Conservation (phyloP, 2,113 vertebrate genomes). For the Pleuronectes platessa region DNA sequence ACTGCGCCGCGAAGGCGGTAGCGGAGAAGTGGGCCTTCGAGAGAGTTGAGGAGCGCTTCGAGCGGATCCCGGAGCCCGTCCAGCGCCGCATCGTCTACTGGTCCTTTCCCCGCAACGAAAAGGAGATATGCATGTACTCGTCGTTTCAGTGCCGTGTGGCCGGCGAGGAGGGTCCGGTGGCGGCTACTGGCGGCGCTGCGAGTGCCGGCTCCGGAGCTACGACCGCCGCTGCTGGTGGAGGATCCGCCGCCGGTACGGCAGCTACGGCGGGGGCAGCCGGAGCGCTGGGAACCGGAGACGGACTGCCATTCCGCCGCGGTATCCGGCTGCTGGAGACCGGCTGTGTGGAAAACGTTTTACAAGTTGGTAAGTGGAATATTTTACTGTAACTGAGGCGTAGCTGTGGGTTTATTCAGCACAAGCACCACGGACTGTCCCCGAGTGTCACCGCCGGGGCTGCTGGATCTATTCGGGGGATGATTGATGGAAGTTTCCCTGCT, state of each 20-base stretch:
- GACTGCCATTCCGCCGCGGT: constrained; percentile 93
- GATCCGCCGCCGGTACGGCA: constrained; percentile 68
- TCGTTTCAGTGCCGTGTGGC: constrained; percentile 92
- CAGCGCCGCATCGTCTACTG: constrained; percentile 97
- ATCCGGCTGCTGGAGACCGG: constrained; percentile 95
- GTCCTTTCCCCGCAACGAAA: constrained; percentile 95
- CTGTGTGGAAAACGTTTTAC: constrained; percentile 96
- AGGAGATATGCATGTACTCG: constrained; percentile 98
- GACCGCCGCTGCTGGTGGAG: constrained; percentile 68
- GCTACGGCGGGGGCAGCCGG: constrained; percentile 70
- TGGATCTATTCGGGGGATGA: constrained; percentile 50
- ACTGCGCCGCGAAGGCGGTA: constrained; percentile 95
- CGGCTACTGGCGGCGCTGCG: constrained; percentile 67
- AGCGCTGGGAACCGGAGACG: constrained; percentile 82
- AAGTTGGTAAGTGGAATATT: constrained; percentile 92
- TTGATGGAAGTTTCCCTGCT: constrained; percentile 73
- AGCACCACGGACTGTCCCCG: constrained; percentile 24
- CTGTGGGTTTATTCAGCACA: not conserved
- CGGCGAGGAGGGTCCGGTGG: constrained; percentile 81
- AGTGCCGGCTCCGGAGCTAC: constrained; percentile 72
- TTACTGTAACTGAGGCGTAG: not conserved
- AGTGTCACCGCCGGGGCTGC: constrained; percentile 15
- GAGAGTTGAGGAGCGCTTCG: constrained; percentile 95
- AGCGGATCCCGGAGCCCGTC: constrained; percentile 95
- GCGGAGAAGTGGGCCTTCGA: constrained; percentile 98